phyloP scores from a whole-genome alignment of 2,797 vertebrate genomes.

The Chiloscyllium punctatum region DNA sequence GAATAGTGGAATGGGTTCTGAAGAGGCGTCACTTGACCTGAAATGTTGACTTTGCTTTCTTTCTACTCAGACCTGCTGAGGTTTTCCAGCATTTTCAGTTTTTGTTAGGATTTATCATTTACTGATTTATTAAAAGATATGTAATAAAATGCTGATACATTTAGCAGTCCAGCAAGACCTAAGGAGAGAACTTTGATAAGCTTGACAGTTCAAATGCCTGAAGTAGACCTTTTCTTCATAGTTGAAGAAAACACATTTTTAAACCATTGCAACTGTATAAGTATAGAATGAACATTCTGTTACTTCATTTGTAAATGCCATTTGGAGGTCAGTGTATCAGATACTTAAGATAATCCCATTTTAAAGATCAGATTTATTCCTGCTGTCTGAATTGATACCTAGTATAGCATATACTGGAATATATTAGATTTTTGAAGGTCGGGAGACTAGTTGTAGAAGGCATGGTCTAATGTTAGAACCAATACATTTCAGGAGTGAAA shows the following conservation, averaged over 20 bases:
- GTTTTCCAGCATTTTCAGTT: too few relatives aligned
- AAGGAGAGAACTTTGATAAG: not conserved
- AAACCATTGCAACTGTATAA: not conserved
- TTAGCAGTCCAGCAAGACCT: not conserved
- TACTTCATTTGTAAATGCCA: not conserved
- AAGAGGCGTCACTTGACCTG: too few relatives aligned
- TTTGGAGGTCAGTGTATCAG: not conserved
- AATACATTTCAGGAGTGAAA: not conserved
- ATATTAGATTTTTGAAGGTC: not conserved
- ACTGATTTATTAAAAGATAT: not conserved
- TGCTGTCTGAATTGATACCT: not conserved
- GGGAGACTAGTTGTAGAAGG: not conserved
- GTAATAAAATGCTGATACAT: not conserved
- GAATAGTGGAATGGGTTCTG: not conserved
- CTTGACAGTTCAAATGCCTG: not conserved
- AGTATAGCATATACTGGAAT: too few relatives aligned
- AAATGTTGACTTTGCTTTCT: too few relatives aligned
- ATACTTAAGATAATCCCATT: not conserved
- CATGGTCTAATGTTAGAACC: not conserved
- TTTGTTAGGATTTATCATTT: too few relatives aligned
- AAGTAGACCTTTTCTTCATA: not conserved
- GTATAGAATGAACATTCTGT: not conserved
- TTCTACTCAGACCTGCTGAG: too few relatives aligned
- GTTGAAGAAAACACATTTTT: not conserved
- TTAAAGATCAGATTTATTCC: not conserved